phyloP scores from a whole-genome alignment of 2,113 vertebrate genomes.

The Ciconia maguari region DNA sequence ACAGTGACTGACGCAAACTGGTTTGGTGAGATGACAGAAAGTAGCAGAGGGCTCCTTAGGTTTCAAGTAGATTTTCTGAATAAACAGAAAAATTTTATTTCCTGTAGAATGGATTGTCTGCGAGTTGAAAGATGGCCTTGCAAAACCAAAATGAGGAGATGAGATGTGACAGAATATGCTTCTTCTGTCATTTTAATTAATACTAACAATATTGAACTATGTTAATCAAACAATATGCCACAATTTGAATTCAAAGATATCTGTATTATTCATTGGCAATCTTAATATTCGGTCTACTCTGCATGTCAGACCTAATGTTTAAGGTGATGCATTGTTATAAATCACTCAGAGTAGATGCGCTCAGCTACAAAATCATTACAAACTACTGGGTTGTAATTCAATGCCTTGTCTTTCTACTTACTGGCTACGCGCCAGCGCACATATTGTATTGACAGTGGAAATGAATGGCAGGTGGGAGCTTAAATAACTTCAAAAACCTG shows the following conservation, averaged over 20 bases:
- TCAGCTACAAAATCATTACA: neutral
- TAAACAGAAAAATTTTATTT: neutral
- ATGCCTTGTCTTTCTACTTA: neutral
- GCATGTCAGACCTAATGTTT: neutral
- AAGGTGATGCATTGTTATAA: neutral
- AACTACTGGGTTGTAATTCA: neutral
- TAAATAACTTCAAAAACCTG: neutral
- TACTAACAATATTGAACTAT: neutral
- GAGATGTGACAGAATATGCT: neutral
- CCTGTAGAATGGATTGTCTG: neutral
- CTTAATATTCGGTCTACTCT: rapidly evolving
- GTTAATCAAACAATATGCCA: neutral
- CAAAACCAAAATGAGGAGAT: neutral
- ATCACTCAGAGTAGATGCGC: neutral
- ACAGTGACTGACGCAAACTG: neutral
- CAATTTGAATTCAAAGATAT: neutral
- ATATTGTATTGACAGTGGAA: neutral
- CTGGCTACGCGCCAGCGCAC: neutral
- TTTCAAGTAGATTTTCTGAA: neutral
- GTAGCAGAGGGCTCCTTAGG: neutral
- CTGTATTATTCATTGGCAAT: neutral
- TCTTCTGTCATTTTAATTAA: neutral
- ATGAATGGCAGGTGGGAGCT: neutral
- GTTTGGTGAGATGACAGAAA: neutral
- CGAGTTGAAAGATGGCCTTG: neutral